Evolutionary conservation across 2,797 vertebrate species (phyloP).

Genomic region (Pantherophis alleghaniensis): DNA sequence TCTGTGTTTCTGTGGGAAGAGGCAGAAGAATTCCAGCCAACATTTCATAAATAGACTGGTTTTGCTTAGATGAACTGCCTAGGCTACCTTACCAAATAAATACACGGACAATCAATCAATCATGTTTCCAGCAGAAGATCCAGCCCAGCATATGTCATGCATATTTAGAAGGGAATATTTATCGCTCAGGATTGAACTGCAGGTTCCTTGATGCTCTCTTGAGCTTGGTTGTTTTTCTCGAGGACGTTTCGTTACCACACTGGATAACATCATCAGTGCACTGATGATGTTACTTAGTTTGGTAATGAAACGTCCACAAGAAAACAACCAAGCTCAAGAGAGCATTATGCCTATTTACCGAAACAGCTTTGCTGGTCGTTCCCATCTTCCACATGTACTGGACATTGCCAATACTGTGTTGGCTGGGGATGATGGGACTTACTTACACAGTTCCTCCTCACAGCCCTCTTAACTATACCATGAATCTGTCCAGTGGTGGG

Average conservation of each 20-base stretch:
- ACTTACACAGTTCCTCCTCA: background rate
- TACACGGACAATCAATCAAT: rapidly evolving
- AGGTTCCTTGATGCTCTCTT: background rate
- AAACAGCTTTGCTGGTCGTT: background rate
- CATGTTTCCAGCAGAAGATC: background rate
- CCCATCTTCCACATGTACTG: background rate
- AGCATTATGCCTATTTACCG: background rate
- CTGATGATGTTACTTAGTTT: background rate
- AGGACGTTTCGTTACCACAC: background rate
- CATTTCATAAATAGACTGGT: constrained; percentile 5
- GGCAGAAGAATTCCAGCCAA: background rate
- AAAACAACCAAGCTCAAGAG: background rate
- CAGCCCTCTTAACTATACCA: background rate
- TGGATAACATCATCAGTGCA: background rate
- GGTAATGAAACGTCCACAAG: background rate
- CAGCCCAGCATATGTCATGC: background rate
- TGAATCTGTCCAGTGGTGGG: background rate
- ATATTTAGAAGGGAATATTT: background rate
- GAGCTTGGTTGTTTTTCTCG: background rate
- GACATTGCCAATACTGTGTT: background rate
- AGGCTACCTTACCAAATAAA: background rate
- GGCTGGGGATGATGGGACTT: background rate
- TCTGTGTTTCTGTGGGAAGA: background rate
- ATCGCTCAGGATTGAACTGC: background rate
- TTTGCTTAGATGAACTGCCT: background rate